Evolutionary conservation across 2,888 invertebrate species (phyloP).

Genomic region (Leistus spinibarbis): DNA sequence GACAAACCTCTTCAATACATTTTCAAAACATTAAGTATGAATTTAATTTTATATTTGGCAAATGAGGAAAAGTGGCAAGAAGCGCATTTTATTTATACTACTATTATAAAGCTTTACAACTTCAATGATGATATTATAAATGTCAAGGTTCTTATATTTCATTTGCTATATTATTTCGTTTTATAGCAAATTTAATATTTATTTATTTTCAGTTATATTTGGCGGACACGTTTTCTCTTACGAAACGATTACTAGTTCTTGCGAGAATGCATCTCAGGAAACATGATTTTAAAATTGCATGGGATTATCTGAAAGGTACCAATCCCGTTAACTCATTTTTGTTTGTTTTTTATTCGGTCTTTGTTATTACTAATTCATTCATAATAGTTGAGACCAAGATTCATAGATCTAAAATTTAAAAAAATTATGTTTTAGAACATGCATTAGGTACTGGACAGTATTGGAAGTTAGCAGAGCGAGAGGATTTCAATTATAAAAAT

Average conservation of each 20-base stretch:
- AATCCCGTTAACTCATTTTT: not conserved
- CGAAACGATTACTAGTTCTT: slow-evolving; percentile 18
- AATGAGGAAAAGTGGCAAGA: slow-evolving; percentile 5
- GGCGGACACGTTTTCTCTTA: slow-evolving; percentile 13
- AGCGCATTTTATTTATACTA: slow-evolving; percentile 7
- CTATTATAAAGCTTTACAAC: not conserved
- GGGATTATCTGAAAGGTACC: slow-evolving; percentile 21
- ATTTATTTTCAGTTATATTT: slow-evolving; percentile 15
- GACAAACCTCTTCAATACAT: slow-evolving; percentile 7
- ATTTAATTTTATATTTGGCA: slow-evolving; percentile 21
- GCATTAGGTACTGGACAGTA: not conserved
- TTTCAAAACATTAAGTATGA: slow-evolving; percentile 26
- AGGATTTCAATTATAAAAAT: not conserved
- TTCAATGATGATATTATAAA: slow-evolving; percentile 21
- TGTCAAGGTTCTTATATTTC: slow-evolving; percentile 10
- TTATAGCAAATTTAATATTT: not conserved
- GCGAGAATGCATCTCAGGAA: slow-evolving; percentile 9
- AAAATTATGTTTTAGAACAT: slow-evolving; percentile 18
- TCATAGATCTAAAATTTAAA: too few relatives aligned
- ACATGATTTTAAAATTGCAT: not conserved
- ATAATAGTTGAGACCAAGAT: too few relatives aligned
- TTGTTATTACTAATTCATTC: too few relatives aligned
- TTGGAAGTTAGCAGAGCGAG: slow-evolving; percentile 1
- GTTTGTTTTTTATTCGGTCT: not conserved
- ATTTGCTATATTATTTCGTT: not conserved